Evolutionary conservation across 2,888 invertebrate species (phyloP).

Genomic region (Stenchaetothrips biformis): DNA sequence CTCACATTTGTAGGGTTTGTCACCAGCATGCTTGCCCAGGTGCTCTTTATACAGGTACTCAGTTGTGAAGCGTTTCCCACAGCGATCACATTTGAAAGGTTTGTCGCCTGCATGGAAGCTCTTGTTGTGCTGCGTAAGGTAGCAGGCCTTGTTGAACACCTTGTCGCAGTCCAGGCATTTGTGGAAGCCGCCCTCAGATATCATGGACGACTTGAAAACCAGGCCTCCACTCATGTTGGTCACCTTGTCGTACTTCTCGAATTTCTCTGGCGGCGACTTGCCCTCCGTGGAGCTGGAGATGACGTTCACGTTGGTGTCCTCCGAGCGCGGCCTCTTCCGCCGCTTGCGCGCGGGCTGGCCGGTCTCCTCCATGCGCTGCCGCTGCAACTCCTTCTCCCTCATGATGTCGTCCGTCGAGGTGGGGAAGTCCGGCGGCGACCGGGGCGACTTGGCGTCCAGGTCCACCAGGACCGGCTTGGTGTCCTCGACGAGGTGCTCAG

Average conservation of each 20-base stretch:
- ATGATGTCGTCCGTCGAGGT: constrained; percentile 20
- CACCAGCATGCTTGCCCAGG: constrained; percentile 69
- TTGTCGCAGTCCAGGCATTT: constrained; percentile 81
- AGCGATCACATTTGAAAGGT: constrained; percentile 77
- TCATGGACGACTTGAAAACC: constrained; percentile 11
- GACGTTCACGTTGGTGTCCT: constrained; percentile 20
- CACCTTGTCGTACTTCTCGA: background rate
- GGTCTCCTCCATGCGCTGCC: constrained; percentile 23
- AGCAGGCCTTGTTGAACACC: constrained; percentile 78
- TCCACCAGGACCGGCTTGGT: background rate
- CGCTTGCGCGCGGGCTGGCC: constrained; percentile 40
- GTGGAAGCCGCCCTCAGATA: constrained; percentile 36
- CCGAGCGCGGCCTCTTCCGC: constrained; percentile 42
- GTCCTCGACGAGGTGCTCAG: background rate
- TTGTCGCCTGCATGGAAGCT: constrained; percentile 82
- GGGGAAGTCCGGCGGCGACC: constrained; percentile 2
- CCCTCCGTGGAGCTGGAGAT: constrained; percentile 16
- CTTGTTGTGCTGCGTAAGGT: constrained; percentile 85
- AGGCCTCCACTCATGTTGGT: constrained; percentile 18
- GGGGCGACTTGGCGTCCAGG: background rate
- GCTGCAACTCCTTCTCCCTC: constrained; percentile 18
- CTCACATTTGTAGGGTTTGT: constrained; percentile 82
- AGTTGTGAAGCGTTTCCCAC: constrained; percentile 77
- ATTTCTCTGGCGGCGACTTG: background rate
- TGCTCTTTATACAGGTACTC: constrained; percentile 69